phyloP scores from a whole-genome alignment of 2,888 invertebrate species.

The Stomorhina lunata region DNA sequence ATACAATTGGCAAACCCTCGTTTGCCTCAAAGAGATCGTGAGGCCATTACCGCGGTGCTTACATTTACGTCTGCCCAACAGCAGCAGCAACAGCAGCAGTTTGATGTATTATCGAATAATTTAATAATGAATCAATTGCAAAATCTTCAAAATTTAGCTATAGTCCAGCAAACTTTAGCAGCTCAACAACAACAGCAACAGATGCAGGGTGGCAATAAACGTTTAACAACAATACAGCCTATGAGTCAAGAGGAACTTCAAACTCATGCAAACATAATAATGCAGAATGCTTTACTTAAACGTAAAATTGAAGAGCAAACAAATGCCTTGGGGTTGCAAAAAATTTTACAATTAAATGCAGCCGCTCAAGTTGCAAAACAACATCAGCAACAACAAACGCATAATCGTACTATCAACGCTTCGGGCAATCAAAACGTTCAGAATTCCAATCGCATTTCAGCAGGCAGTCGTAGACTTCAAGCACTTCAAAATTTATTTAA shows the following conservation, averaged over 20 bases:
- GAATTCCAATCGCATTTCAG: slow-evolving; percentile 4
- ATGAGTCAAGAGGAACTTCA: slow-evolving; percentile 77
- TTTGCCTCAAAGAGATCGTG: slow-evolving; percentile 74
- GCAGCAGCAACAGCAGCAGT: slow-evolving; percentile 75
- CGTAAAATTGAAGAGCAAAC: slow-evolving; percentile 77
- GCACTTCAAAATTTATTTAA: slow-evolving; percentile 68
- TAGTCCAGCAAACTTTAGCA: slow-evolving; percentile 75
- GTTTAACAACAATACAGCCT: slow-evolving; percentile 48
- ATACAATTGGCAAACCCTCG: slow-evolving; percentile 77
- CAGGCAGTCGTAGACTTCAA: slow-evolving; percentile 67
- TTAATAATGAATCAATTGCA: slow-evolving; percentile 76
- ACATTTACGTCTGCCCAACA: slow-evolving; percentile 77
- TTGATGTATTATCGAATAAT: slow-evolving; percentile 74
- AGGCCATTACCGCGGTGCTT: slow-evolving; percentile 77
- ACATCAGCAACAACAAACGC: slow-evolving; percentile 63
- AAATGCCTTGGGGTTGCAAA: slow-evolving; percentile 70
- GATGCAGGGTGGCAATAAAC: slow-evolving; percentile 31
- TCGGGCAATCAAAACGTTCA: slow-evolving; percentile 23
- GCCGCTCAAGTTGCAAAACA: slow-evolving; percentile 67
- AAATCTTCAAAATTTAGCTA: slow-evolving; percentile 76
- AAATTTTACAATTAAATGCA: slow-evolving; percentile 73
- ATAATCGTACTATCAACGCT: slow-evolving; percentile 58
- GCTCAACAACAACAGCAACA: slow-evolving; percentile 70
- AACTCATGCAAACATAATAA: slow-evolving; percentile 76
- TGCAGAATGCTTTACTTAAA: slow-evolving; percentile 78